These are phyloP conservation scores for Acrobasis repandana DNA, from an alignment of 2,888 invertebrate genomes.

Conservation along the genomic window DNA sequence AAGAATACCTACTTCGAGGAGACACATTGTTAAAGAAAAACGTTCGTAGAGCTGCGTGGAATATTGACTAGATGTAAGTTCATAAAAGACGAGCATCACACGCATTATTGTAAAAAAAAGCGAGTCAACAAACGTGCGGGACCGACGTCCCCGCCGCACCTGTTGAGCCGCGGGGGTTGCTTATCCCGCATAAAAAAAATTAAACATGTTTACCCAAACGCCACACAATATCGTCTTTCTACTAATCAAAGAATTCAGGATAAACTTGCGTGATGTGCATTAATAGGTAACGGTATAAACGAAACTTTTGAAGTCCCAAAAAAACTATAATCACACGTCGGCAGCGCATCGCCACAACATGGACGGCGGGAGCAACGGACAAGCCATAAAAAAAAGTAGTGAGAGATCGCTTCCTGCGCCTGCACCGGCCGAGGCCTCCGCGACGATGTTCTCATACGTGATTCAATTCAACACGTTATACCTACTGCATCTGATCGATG, in stretches of 20 bases:
- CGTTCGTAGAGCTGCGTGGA: neutral
- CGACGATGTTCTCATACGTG: conserved; percentile 28
- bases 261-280: conserved; percentile 10
- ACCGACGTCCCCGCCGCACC: conserved; percentile 13
- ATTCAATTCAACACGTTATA: neutral
- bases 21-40: conserved; percentile 1
- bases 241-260: conserved; percentile 8
- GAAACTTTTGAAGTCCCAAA: conserved; percentile 32
- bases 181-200: conserved; percentile 8
- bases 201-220: conserved; percentile 6
- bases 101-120: conserved; percentile 13
- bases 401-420: conserved; percentile 79
- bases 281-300: conserved; percentile 16
- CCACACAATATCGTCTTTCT: neutral
- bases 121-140: conserved; percentile 15
- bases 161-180: conserved; percentile 13
- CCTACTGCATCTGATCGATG: too few species aligned
- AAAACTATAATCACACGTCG: conserved; percentile 43
- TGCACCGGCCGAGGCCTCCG: conserved; percentile 49
- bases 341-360: conserved; percentile 45
- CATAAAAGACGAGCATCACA: conserved; percentile 10
- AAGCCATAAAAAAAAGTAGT: conserved; percentile 77
- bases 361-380: conserved; percentile 67
- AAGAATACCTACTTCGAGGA: neutral
- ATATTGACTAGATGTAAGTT: conserved; percentile 5